These are phyloP conservation scores for Anomalospiza imberbis DNA, from an alignment of 2,797 vertebrate species.

Conservation along the genomic window DNA sequence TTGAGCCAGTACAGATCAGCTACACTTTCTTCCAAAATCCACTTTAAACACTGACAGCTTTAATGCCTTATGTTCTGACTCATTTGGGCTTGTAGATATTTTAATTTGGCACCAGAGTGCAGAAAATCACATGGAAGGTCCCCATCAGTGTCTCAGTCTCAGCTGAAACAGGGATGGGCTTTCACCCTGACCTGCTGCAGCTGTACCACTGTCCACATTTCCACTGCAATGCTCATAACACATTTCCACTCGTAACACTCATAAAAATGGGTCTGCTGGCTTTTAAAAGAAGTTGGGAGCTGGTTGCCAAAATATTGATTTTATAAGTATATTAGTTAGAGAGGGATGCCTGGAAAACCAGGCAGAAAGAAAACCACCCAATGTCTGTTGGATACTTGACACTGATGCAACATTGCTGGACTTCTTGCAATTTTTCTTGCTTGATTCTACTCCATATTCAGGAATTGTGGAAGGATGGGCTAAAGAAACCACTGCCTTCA, in stretches of 20 bases:
- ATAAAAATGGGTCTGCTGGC: neutral
- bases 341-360: neutral
- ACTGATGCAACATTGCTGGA: neutral
- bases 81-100: neutral
- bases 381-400: rapidly evolving
- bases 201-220: neutral
- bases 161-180: neutral
- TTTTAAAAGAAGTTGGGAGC: neutral
- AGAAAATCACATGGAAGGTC: neutral
- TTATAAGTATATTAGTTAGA: neutral
- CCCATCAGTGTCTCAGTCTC: neutral
- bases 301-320: neutral
- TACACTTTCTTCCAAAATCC: neutral
- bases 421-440: neutral
- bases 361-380: neutral
- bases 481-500: neutral
- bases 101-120: neutral
- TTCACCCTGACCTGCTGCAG: neutral
- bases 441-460: neutral
- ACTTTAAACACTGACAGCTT: neutral
- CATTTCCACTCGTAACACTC: neutral
- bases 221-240: rapidly evolving
- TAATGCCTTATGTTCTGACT: neutral
- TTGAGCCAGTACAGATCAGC: rapidly evolving
- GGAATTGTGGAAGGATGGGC: neutral